Base-by-base conservation (phyloP, 2,888 invertebrate species). In the Volucella zonaria region DNA sequence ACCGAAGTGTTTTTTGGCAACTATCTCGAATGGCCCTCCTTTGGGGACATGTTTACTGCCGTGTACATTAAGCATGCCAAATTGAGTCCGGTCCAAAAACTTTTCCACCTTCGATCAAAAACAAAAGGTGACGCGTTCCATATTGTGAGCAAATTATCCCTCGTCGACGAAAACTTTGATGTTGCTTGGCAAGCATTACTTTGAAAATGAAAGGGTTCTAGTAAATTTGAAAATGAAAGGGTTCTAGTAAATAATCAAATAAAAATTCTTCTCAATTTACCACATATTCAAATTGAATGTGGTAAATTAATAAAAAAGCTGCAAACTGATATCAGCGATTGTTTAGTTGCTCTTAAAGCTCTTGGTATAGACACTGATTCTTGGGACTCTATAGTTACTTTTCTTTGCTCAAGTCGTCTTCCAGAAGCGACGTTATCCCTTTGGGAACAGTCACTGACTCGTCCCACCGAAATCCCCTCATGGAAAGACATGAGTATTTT, bases 351-450 rank as follows among this genome's bases (percentile, higher is more conserved):
- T n/a, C n/a, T n/a, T n/a, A n/a, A n/a, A n/a, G n/a, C n/a, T n/a
- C n/a, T n/a, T n/a, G n/a, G n/a, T n/a, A n/a, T n/a, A n/a, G n/a
- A n/a, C n/a, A n/a, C n/a, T n/a, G n/a, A n/a, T n/a, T n/a, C 31
- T 4, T 83, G 83, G 79, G 75, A 70, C 38, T 40, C 83, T 8
- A 43, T 80, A 3, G 52, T 86, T 9, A 62, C 75, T 8, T 83
- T 58, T 40, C n/a, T 77, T 1, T 77, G 79, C 18, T 68, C 82
- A 11, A 67, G 59, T 18, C 49, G 59, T 8, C 18, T 82, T 3
- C 82, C 82, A 0, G 59, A 74, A 2, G 15, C 18, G 10, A 70
- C 80, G 2, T 56, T 80, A 8, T 47, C 77, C 6, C 61, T 82
- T 0, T 86, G 81, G 81, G 74, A 86, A n/a, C 59, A 86, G 38